Percentiles rank a stretch among this genome's conserved stretches.
Evolutionary conservation across 2,888 invertebrate genomes (phyloP).

Genomic region (Thera britannica): DNA sequence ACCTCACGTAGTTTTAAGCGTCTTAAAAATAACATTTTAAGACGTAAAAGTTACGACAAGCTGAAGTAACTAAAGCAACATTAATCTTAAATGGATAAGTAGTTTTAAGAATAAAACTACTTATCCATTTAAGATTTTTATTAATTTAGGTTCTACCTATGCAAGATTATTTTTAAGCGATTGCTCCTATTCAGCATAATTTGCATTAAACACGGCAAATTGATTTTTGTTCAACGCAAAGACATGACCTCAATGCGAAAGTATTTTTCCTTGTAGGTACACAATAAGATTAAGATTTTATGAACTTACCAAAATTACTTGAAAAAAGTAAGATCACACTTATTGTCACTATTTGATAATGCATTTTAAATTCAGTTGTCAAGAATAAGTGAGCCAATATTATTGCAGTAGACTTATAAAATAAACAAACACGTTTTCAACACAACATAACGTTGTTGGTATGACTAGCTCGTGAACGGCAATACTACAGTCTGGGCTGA

Average conservation of each 20-base stretch:
- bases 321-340: conserved; percentile 38
- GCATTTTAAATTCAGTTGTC: conserved; percentile 12
- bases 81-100: too few relatives aligned
- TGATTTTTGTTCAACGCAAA: background rate
- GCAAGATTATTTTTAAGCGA: too few relatives aligned
- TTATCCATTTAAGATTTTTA: too few relatives aligned
- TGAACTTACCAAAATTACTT: conserved; percentile 21
- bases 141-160: too few relatives aligned
- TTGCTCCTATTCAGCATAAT: background rate
- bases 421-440: conserved; percentile 17
- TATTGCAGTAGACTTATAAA: background rate
- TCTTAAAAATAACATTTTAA: too few relatives aligned
- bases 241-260: conserved; percentile 12
- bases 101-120: too few relatives aligned
- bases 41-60: too few relatives aligned
- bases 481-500: conserved; percentile 40
- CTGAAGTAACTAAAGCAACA: too few relatives aligned
- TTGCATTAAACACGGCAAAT: background rate
- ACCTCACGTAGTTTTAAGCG: too few relatives aligned
- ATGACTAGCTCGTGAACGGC: conserved; percentile 27
- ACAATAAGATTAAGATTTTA: background rate
- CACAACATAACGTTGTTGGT: conserved; percentile 15
- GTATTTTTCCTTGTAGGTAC: background rate
- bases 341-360: conserved; percentile 30
- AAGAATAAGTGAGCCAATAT: conserved; percentile 8